Base-by-base conservation (phyloP, 1,140 invertebrate genomes). In the Doryteuthis pealeii region DNA sequence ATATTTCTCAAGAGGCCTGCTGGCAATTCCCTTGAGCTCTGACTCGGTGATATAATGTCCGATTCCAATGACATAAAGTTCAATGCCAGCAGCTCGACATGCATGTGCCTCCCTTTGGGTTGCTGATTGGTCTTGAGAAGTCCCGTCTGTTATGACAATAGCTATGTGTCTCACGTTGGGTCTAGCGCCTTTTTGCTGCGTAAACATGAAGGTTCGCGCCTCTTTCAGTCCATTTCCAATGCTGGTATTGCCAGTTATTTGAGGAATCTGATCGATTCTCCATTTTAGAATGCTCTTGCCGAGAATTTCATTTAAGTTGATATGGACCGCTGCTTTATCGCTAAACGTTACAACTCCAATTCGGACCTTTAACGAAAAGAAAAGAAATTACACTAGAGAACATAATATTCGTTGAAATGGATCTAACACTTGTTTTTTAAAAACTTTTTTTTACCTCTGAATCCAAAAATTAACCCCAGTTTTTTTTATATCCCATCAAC, bases 131-230 rank as follows among this genome's bases (percentile, higher is more conserved):
- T 83, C 81, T 70, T 80, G 78, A 0, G 86, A 87, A 62, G 74
- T 77, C 35, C 86, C 86, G 67, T 86, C 86, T 14, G 86, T 87
- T 12, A 87, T 68, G 18, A 87, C 76, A n/a, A 86, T 80, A 22
- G 80, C 84, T 54, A 87, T 79, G 12, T 84, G 75, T 18, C 81
- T 80, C 14, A 84, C 86, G 43, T 81, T 76, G 1, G 73, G 45
- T 68, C 84, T 68, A 45, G 77, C 79, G 35, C 78, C 78, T 6
- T 1, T 58, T 22, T 58, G 22, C 6, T 8, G 18, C 18, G 54
- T 58, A 22, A 58, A 58, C 54, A 58, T 58, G 2, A 18, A 14
- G 6, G 5, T 22, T 22, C 22, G 18, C 26, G 18, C 5, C 26
- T n/a, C 18, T n/a, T 22, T 58, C 10, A 58, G 26, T 14, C 22